Conservation (phyloP, 2,888 invertebrate species). For the Emmelina monodactyla region DNA sequence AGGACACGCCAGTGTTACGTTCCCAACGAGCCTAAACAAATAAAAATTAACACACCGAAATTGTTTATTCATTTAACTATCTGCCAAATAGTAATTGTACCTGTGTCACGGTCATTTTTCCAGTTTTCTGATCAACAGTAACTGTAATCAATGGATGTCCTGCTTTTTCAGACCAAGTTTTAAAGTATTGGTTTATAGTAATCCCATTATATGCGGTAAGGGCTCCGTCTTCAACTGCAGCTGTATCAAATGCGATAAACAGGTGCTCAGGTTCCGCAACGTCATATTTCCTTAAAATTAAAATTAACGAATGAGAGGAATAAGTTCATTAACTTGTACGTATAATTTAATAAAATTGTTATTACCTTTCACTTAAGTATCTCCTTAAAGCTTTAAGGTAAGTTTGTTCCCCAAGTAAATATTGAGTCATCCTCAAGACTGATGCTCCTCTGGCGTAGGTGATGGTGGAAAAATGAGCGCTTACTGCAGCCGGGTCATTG, state of each 20-base stretch:
- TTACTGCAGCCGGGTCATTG: conserved; percentile 64
- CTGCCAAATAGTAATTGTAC: conserved; percentile 20
- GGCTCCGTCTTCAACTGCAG: conserved; percentile 29
- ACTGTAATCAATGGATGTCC: conserved; percentile 69
- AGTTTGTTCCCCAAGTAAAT: conserved; percentile 59
- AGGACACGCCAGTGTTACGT: conserved; percentile 28
- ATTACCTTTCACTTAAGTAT: conserved; percentile 62
- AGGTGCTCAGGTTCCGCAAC: conserved; percentile 61
- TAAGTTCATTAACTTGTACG: not conserved
- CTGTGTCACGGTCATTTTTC: conserved; percentile 43
- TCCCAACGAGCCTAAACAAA: conserved; percentile 44
- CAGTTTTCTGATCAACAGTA: conserved; percentile 37
- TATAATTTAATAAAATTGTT: not conserved
- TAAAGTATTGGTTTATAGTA: conserved; percentile 52
- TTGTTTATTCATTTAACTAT: not conserved
- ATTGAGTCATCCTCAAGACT: conserved; percentile 73
- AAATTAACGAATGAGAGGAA: not conserved
- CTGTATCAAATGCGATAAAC: conserved; percentile 51
- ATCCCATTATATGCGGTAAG: conserved; percentile 31
- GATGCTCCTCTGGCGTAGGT: conserved; percentile 73
- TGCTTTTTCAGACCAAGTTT: conserved; percentile 67
- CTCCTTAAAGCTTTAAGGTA: conserved; percentile 59
- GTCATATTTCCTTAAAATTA: conserved; percentile 29
- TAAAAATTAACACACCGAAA: not conserved
- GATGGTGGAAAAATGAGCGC: conserved; percentile 70